Evolutionary conservation across 2,888 invertebrate genomes (phyloP), one percentile per base, ranked within the genome.

Genomic region (Campoplex capitator): DNA sequence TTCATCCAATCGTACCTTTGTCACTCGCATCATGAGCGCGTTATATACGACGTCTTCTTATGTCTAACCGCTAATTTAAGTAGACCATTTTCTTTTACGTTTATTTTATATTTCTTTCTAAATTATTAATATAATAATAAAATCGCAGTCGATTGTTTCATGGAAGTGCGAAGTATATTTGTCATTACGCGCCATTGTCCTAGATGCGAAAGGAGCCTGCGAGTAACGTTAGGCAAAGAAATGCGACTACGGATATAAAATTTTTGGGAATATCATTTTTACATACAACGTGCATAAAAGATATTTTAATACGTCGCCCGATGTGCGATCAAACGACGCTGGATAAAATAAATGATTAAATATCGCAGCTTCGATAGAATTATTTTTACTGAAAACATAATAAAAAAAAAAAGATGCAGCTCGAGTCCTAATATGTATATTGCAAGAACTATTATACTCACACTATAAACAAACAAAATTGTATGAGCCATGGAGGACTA

Each of bases 281-380:
- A 86, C 88, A 83, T 88, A 88, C 84, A 88, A 92, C 90, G 89
- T 91, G 92, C 92, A 93, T 91, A 90, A 93, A 62, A 90, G 68
- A 94, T 94, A 94, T 94, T 94, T 94, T 94, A 93, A 93, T 94
- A 94, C 93, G 92, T 92, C 91, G 56, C 42, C 90, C 92, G 90
- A 93, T 92, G 92, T 92, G 93, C 93, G 92, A 92, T 92, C 85
- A 79, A 84, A 87, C 32, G 62, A 62, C 78, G 71, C 84, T 89
- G 90, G 92, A 90, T 91, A 89, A 91, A 91, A 93, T 92, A 92
- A 90, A 91, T 93, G 92, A 93, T 93, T 92, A 92, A 78, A 92
- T 93, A 84, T 73, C 84, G 78, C 86, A 70, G 88, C 88, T 89
- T 88, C 62, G 80, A 86, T 89, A 89, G 87, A 86, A 88, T 89